Percentiles rank a stretch among this genome's conserved stretches.
phyloP scores from a whole-genome alignment of 2,888 invertebrate species.

The Euspilapteryx auroguttella region DNA sequence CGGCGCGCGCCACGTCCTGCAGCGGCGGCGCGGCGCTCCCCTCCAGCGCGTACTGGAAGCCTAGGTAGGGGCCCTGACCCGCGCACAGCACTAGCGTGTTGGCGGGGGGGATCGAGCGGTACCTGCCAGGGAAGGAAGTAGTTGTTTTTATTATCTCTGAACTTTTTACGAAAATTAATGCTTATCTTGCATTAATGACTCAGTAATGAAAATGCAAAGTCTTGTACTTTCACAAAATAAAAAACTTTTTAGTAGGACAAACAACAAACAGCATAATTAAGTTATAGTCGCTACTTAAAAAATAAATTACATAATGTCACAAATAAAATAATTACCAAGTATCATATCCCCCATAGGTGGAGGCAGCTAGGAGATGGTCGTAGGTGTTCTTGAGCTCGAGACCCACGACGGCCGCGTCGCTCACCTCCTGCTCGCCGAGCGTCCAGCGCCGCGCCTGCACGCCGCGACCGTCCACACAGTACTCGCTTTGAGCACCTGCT shows the following conservation, averaged over 20 bases:
- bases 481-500: conserved; percentile 66
- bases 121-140: conserved; percentile 34
- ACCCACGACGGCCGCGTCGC: conserved; percentile 79
- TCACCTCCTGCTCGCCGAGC: conserved; percentile 76
- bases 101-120: conserved; percentile 74
- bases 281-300: too few relatives aligned
- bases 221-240: too few relatives aligned
- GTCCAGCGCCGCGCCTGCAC: conserved; percentile 84
- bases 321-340: too few relatives aligned
- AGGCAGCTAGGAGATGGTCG: conserved; percentile 84
- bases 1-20: conserved; percentile 90
- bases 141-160: conserved; percentile 1
- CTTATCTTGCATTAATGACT: too few relatives aligned
- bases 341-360: conserved; percentile 74
- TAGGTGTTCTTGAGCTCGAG: conserved; percentile 74
- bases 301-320: too few relatives aligned
- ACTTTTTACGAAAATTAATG: conserved; percentile 1
- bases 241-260: too few relatives aligned
- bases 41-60: conserved; percentile 89
- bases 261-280: too few relatives aligned
- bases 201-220: too few relatives aligned
- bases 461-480: conserved; percentile 58
- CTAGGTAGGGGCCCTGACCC: conserved; percentile 83
- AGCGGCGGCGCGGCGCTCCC: conserved; percentile 77
- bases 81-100: conserved; percentile 75